Conservation (phyloP, 2,888 invertebrate genomes). For the Eupithecia tripunctaria region DNA sequence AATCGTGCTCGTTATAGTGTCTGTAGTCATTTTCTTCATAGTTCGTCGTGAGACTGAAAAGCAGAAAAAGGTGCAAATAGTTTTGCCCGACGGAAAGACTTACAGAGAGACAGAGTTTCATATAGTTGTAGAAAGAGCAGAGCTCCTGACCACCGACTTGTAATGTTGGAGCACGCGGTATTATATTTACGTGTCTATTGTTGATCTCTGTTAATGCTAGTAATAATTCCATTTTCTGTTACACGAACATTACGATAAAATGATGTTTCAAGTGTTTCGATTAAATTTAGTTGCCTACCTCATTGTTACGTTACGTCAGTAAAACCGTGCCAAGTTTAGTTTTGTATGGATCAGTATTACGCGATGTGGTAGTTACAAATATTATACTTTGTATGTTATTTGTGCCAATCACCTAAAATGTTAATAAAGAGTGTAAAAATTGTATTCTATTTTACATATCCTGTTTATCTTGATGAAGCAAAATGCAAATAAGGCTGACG, state of each 20-base stretch:
- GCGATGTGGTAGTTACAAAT: constrained; percentile 47
- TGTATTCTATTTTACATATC: neutral
- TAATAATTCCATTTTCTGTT: constrained; percentile 9
- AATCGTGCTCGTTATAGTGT: constrained; percentile 74
- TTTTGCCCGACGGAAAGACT: constrained; percentile 92
- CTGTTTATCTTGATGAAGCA: neutral
- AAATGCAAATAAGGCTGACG: neutral
- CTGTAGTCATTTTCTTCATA: constrained; percentile 77
- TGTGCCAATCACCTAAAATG: constrained; percentile 48
- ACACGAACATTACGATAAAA: constrained; percentile 46
- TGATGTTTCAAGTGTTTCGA: constrained; percentile 35
- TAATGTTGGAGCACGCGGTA: constrained; percentile 58
- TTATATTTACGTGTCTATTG: constrained; percentile 29
- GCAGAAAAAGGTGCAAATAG: constrained; percentile 87
- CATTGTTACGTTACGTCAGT: constrained; percentile 52
- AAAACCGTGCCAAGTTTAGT: constrained; percentile 68
- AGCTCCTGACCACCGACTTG: constrained; percentile 91
- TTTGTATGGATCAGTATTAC: constrained; percentile 68
- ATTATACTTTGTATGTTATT: constrained; percentile 37
- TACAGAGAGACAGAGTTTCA: constrained; percentile 94
- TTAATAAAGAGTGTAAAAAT: constrained; percentile 42
- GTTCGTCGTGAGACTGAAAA: constrained; percentile 80
- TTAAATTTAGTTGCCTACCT: constrained; percentile 59
- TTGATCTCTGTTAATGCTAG: constrained; percentile 50
- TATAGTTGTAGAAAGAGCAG: constrained; percentile 93